These are phyloP conservation scores for Leuciscus idus DNA, from an alignment of 2,113 vertebrate species.

Conservation along the genomic window DNA sequence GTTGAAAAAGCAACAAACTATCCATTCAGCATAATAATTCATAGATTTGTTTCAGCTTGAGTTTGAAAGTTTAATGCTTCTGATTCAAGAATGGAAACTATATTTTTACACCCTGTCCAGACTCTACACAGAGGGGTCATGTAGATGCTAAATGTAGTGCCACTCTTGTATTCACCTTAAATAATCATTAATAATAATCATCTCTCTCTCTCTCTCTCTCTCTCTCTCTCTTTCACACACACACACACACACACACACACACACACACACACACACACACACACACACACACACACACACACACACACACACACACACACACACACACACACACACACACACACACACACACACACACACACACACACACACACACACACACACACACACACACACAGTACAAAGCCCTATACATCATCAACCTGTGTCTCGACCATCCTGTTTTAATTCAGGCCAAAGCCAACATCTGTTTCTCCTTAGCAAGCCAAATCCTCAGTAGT, in stretches of 20 bases:
- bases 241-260: too few species aligned
- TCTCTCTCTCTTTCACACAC: too few species aligned
- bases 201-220: too few species aligned
- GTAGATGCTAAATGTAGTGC: background rate
- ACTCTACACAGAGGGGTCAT: background rate
- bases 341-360: too few species aligned
- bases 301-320: background rate
- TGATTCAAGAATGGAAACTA: background rate
- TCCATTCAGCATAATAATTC: background rate
- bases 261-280: background rate
- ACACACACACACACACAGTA: conserved; percentile 4
- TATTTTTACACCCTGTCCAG: conserved; percentile 19
- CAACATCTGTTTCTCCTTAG: conserved; percentile 59
- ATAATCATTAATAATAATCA: background rate
- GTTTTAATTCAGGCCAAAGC: conserved; percentile 20
- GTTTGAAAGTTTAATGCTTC: background rate
- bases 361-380: background rate
- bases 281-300: background rate
- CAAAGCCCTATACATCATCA: conserved; percentile 33
- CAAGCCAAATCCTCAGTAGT: conserved; percentile 13
- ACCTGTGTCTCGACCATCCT: conserved; percentile 47
- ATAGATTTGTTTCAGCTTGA: background rate
- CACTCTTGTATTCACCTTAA: background rate
- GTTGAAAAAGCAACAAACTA: background rate
- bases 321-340: conserved; percentile 12